phyloP scores from a whole-genome alignment of 2,113 vertebrate species.

The Montifringilla adamsi region DNA sequence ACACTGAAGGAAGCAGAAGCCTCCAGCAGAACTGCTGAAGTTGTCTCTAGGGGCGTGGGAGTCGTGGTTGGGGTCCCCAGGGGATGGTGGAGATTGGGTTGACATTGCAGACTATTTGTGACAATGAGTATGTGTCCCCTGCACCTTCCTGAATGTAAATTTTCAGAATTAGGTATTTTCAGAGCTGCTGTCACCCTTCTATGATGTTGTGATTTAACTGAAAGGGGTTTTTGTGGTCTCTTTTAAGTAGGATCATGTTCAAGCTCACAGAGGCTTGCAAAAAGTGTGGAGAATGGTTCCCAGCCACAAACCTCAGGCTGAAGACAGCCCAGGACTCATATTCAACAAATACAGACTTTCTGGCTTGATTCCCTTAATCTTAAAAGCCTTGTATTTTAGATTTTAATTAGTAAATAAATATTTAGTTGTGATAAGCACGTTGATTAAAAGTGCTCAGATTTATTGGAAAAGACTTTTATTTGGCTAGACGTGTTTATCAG shows the following conservation, averaged over 20 bases:
- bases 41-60: neutral
- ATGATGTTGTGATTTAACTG: rapidly evolving
- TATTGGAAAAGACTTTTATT: neutral
- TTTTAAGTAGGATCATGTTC: neutral
- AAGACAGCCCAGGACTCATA: neutral
- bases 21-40: neutral
- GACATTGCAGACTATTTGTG: neutral
- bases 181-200: neutral
- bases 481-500: neutral
- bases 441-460: conserved; percentile 6
- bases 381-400: neutral
- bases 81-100: neutral
- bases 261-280: rapidly evolving
- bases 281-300: neutral
- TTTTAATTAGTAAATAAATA: conserved; percentile 20
- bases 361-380: neutral
- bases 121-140: neutral
- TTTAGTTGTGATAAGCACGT: neutral
- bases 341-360: neutral
- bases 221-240: neutral
- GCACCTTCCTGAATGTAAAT: neutral
- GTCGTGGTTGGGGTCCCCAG: neutral
- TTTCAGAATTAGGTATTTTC: neutral
- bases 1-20: neutral
- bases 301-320: neutral